Conservation (phyloP, 1,140 invertebrate species). For the Drosophila azteca region DNA sequence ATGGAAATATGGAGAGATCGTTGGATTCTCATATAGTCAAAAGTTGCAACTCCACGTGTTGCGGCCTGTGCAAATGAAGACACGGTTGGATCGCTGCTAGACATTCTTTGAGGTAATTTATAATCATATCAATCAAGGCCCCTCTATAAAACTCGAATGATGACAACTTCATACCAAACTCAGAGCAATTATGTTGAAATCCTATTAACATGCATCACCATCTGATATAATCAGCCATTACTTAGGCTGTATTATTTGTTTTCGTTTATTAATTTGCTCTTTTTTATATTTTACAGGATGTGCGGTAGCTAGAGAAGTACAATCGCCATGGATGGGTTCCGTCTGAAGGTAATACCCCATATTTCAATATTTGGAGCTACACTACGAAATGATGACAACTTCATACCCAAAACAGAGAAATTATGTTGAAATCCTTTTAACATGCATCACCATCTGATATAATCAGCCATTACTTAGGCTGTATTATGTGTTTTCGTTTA, state of each 20-base stretch:
- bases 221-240: too few relatives aligned
- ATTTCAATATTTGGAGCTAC: too few relatives aligned
- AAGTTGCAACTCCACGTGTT: slow-evolving; percentile 20
- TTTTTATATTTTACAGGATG: too few relatives aligned
- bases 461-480: too few relatives aligned
- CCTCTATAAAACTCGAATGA: slow-evolving; percentile 1
- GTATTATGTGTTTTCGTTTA: neutral
- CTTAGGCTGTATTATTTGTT: too few relatives aligned
- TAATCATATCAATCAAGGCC: neutral
- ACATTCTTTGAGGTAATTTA: slow-evolving; percentile 5
- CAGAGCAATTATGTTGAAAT: slow-evolving; percentile 54
- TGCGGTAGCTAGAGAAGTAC: too few relatives aligned
- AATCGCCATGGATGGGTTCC: too few relatives aligned
- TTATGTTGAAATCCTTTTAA: slow-evolving; percentile 55
- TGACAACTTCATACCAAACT: slow-evolving; percentile 45
- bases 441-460: slow-evolving; percentile 63
- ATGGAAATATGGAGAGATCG: neutral
- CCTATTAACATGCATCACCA: slow-evolving; percentile 46
- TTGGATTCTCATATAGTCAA: neutral
- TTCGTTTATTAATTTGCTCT: too few relatives aligned
- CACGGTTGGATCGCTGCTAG: neutral
- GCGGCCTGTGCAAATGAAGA: slow-evolving; percentile 7
- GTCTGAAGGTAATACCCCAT: too few relatives aligned
- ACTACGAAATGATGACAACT: slow-evolving; percentile 24
- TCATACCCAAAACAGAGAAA: slow-evolving; percentile 44